Conservation (phyloP, 2,113 vertebrate species). For the Catharus bicknelli region DNA sequence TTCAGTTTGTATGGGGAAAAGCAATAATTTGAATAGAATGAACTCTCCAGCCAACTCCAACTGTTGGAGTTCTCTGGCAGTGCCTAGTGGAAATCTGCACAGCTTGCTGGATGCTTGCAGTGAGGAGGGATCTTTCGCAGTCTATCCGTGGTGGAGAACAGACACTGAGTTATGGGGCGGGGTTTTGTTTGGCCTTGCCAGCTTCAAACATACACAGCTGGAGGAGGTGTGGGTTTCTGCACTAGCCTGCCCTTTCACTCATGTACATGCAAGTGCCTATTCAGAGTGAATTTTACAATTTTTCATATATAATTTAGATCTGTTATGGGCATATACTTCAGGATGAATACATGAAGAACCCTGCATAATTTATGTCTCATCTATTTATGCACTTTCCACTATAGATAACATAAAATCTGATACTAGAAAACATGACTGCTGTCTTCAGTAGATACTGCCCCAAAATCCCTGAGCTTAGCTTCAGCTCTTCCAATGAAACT, state of each 20-base stretch:
- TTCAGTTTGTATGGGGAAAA: slow-evolving; percentile 26
- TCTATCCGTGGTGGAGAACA: not conserved
- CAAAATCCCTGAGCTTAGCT: not conserved
- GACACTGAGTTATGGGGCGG: not conserved
- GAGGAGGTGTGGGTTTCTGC: not conserved
- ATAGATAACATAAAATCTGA: not conserved
- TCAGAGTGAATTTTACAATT: not conserved
- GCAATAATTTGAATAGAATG: slow-evolving; percentile 36
- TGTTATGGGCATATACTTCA: not conserved
- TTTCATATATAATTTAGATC: slow-evolving; percentile 23
- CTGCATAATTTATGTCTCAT: not conserved
- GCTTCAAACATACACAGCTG: not conserved
- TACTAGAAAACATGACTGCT: not conserved
- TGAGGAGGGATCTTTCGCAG: not conserved
- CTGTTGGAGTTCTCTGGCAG: slow-evolving; percentile 1
- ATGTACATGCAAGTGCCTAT: not conserved
- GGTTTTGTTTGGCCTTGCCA: not conserved
- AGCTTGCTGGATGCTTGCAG: not conserved
- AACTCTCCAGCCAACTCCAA: slow-evolving; percentile 34
- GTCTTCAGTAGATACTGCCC: not conserved
- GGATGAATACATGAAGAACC: not conserved
- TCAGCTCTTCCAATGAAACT: not conserved
- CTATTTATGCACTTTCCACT: not conserved
- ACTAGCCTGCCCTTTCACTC: not conserved
- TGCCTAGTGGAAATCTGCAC: slow-evolving; percentile 14